These are phyloP conservation scores for Merluccius polli DNA, from an alignment of 2,797 vertebrate genomes.

Conservation along the genomic window DNA sequence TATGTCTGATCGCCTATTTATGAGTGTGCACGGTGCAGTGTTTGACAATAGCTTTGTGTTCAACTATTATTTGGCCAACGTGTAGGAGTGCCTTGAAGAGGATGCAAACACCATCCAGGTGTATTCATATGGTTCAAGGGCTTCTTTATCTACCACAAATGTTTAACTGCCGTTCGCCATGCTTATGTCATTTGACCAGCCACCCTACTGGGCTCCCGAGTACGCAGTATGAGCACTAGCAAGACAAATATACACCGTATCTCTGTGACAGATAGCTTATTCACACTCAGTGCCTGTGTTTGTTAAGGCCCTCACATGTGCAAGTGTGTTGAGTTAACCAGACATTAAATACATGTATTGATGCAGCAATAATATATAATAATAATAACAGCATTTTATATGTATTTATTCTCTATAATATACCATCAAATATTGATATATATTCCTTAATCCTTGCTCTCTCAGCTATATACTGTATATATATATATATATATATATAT, in stretches of 20 bases:
- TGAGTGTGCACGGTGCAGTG: slow-evolving; percentile 12
- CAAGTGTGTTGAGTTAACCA: slow-evolving; percentile 7
- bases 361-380: not conserved
- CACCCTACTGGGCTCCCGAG: slow-evolving; percentile 51
- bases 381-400: not conserved
- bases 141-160: slow-evolving; percentile 71
- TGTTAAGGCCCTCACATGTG: slow-evolving; percentile 19
- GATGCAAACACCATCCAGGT: slow-evolving; percentile 77
- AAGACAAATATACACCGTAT: slow-evolving; percentile 37
- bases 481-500: too few species aligned
- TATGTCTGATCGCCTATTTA: not conserved
- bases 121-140: slow-evolving; percentile 72
- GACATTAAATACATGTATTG: not conserved
- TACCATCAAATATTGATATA: not conserved
- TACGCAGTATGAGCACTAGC: slow-evolving; percentile 28
- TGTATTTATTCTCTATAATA: not conserved
- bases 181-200: slow-evolving; percentile 67
- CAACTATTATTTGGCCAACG: slow-evolving; percentile 29
- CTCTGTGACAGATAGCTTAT: slow-evolving; percentile 44
- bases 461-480: too few species aligned
- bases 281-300: slow-evolving; percentile 29
- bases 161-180: slow-evolving; percentile 67
- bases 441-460: not conserved
- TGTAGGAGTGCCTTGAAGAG: slow-evolving; percentile 64
- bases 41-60: slow-evolving; percentile 46